Evolutionary conservation across 2,888 invertebrate genomes (phyloP), one percentile per base, ranked within the genome.

Genomic region (Cheiracanthium punctorium): DNA sequence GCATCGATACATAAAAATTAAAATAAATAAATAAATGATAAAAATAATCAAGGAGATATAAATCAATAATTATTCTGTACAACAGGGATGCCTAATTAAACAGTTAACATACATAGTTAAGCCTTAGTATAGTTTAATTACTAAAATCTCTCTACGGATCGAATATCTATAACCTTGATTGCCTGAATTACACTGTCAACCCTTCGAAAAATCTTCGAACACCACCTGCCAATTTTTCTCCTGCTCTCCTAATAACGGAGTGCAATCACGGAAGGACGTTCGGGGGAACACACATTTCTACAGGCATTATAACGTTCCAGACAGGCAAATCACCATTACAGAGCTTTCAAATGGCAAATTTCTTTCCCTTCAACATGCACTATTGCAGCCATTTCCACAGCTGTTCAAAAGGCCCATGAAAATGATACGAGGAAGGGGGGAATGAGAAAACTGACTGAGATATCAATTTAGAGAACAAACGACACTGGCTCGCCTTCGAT

Each of bases 391-490:
- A 24, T 5, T n/a, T 24, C 7, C 5, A 24, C 58, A 58, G 58
- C 58, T 58, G 58, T 58, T 58, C 24, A 37, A 37, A 7, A 37
- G 10, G 37, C 37, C n/a, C 58, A 58, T 17, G 58, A 58, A 58
- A 58, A 8, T 58, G 58, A 58, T 58, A 58, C 24, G 58, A 24
- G 58, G 24, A 24, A 58, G 37, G 37, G 37, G 37, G 10, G 37
- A 37, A 37, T 4, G 37, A 37, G 37, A 37, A 37, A 7, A 24
- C 17, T 48, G 17, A 24, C 24, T 58, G 24, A 58, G 24, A 58
- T 20, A 58, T 58, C 58, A 24, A 58, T 58, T 58, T 58, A 24
- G 17, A 58, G 58, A 58, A 58, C 58, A 24, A 58, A 58, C 58
- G 58, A 58, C 12, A 17, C 20, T 58, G 4, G 20, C 12, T 24